Base-by-base conservation (phyloP, 2,888 invertebrate genomes). In the Hylaea fasciaria region DNA sequence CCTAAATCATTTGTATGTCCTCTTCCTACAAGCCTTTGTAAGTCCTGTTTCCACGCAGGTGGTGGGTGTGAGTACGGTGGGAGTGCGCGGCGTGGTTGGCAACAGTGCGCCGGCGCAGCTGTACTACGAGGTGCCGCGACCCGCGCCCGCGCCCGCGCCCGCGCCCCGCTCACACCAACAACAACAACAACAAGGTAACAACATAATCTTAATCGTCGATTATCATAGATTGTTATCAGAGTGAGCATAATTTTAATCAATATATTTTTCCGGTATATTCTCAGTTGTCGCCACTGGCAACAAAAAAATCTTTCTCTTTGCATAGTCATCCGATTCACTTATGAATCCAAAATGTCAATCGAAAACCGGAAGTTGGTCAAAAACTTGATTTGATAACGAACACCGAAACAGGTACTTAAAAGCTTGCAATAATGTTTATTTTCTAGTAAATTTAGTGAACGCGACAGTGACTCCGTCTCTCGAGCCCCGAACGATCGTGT, bases 51-150 rank as follows among this genome's bases (percentile, higher is more conserved):
- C 16, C 13, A 0, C 22, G 22, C 60, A 91, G 89, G 87, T 91
- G 56, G 86, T 91, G 0, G 87, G 89, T 12, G 91, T 90, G 9
- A 83, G 87, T 0, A 82, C 81, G 29, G 89, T 88, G 4, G 87
- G 87, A 2, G 83, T 85, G 0, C 84, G 89, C 10, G 86, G 85
- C 4, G 77, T 82, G 9, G 90, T 91, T 10, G 91, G 91, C 58
- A 91, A 91, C 80, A 89, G 89, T 48, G 91, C 91, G 37, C 91
- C 91, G 0, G 64, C 91, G 28, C 91, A 91, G 73, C 78, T 91
- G 45, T 92, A 92, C 80, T 91, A 92, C 78, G 91, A 91, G 63
- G 90, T 89, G 71, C 88, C 89, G 40, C 85, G 80, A n/a, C 68
- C 71, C 35, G 16, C 68, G 43, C 49, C 37, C 60, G 4, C 14